Evolutionary conservation across 2,797 vertebrate species (phyloP).

Genomic region (Manis pentadactyla): DNA sequence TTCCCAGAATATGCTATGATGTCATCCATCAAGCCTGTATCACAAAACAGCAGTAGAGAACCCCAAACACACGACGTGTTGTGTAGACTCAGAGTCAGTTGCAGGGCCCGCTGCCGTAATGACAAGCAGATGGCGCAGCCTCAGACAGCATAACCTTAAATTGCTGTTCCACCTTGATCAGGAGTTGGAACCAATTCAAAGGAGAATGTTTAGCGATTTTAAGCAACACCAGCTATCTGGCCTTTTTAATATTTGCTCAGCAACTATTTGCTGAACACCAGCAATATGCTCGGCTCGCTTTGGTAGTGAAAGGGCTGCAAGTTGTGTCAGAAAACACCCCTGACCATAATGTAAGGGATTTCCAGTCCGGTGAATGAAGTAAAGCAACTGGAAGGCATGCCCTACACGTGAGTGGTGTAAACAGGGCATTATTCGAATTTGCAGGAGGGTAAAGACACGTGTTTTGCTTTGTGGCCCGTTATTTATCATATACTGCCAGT

Average conservation of each 20-base stretch:
- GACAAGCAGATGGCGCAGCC: not conserved
- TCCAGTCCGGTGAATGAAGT: not conserved
- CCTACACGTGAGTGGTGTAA: not conserved
- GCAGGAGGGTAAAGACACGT: not conserved
- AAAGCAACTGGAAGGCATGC: not conserved
- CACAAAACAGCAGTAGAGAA: not conserved
- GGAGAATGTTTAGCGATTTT: not conserved
- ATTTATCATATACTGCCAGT: not conserved
- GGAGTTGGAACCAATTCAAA: constrained; percentile 1
- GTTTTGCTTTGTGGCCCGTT: not conserved
- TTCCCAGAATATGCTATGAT: not conserved
- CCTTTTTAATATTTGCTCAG: constrained; percentile 37
- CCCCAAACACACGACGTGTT: not conserved
- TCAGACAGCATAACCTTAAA: not conserved
- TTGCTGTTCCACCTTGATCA: not conserved
- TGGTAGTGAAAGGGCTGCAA: not conserved
- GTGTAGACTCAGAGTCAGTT: not conserved
- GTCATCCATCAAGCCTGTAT: not conserved
- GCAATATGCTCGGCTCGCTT: not conserved
- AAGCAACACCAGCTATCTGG: not conserved
- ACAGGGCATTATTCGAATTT: not conserved
- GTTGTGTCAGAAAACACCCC: not conserved
- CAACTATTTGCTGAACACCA: constrained; percentile 28
- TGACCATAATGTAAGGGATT: not conserved
- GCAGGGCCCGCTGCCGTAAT: not conserved